A percentile compares a stretch with the other conserved stretches of the same genome.
Evolutionary conservation across 1,140 invertebrate species (phyloP).

Genomic region (Oryctes rhinoceros): DNA sequence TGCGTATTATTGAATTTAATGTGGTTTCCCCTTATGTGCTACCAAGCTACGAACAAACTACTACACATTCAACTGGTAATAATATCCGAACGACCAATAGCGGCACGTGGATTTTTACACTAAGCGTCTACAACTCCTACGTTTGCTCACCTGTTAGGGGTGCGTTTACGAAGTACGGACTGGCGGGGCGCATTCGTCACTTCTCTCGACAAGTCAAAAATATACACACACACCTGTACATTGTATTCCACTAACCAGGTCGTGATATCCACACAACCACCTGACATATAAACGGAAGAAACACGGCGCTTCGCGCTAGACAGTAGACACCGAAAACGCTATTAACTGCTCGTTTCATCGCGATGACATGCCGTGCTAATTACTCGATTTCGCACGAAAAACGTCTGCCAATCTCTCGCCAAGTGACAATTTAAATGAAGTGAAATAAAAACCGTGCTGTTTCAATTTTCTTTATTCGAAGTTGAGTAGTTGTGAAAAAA

Average conservation of each 20-base stretch:
- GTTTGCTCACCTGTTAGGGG: constrained; percentile 3
- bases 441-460: not conserved
- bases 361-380: not conserved
- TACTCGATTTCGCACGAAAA: not conserved
- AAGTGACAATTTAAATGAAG: not conserved
- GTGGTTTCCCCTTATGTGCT: not conserved
- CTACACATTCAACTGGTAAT: not conserved
- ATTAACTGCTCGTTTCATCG: not conserved
- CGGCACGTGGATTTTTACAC: not conserved
- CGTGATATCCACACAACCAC: not conserved
- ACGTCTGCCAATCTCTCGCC: not conserved
- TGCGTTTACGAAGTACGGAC: not conserved
- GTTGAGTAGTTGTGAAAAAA: not conserved
- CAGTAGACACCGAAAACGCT: too few species aligned
- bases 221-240: not conserved
- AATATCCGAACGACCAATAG: not conserved
- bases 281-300: not conserved
- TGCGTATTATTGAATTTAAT: not conserved
- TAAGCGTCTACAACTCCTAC: not conserved
- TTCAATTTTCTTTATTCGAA: not conserved
- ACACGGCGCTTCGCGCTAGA: not conserved
- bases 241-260: not conserved
- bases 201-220: not conserved
- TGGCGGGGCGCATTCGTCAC: not conserved
- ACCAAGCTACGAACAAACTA: not conserved